Conservation (phyloP, 2,113 vertebrate species). For the Antechinus stuartii region DNA sequence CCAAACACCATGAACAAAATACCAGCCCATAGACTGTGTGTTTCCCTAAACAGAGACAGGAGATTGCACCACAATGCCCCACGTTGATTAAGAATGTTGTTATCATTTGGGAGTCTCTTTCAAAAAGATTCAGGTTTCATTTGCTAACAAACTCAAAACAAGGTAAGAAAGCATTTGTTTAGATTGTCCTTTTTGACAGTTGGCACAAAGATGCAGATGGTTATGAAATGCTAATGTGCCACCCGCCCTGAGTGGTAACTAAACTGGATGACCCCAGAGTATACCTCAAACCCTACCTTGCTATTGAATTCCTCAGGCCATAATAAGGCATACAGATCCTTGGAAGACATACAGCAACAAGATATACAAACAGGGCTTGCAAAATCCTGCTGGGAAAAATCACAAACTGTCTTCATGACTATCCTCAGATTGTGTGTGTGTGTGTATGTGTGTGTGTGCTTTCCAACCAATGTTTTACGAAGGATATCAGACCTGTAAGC, state of each 20-base stretch:
- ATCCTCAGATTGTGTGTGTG: background rate
- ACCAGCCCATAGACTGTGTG: conserved; percentile 55
- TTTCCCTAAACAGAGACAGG: conserved; percentile 63
- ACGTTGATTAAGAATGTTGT: conserved; percentile 52
- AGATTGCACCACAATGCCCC: conserved; percentile 39
- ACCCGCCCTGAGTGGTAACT: background rate
- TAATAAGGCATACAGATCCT: background rate
- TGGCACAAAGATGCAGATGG: background rate
- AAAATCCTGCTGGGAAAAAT: background rate
- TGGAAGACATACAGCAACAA: conserved; percentile 42
- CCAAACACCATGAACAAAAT: conserved; percentile 71
- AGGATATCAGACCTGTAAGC: conserved; percentile 14
- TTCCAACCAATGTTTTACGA: conserved; percentile 38
- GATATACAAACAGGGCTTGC: background rate
- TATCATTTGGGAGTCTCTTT: conserved; percentile 63
- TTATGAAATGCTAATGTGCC: conserved; percentile 13
- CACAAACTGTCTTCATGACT: conserved; percentile 1
- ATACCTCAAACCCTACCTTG: background rate
- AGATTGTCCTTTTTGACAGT: conserved; percentile 33
- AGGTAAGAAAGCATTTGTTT: conserved; percentile 23
- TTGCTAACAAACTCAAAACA: conserved; percentile 48
- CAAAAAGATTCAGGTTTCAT: conserved; percentile 65
- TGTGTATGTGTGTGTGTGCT: background rate
- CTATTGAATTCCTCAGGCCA: background rate
- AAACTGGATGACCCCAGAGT: conserved; percentile 17